Base-by-base conservation (phyloP, 2,888 invertebrate species). In the Polyommatus icarus region DNA sequence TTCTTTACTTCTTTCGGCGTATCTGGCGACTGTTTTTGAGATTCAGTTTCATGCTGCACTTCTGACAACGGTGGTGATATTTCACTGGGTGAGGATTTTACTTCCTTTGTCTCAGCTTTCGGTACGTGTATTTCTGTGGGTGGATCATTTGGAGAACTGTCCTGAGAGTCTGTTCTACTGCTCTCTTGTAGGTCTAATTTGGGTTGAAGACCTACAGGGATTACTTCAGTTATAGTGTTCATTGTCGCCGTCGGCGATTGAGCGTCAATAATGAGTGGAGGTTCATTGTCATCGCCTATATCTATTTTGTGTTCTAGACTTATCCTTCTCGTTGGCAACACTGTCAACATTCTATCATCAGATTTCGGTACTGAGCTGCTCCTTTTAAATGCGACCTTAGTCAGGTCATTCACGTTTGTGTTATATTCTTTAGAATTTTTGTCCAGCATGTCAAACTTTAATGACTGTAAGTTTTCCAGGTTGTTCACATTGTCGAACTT, bases 291-390 rank as follows among this genome's bases (percentile, higher is more conserved):
- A 80, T 94, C 94, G 0, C 92, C 90, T 29, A 94, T 94, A 82
- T 94, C 94, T 71, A 94, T 94, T 83, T 94, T 94, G 79, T 94
- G 94, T 84, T 94, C 94, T 1, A 94, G 85, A 80, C 93, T 94
- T 73, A 93, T 91, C 77, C 93, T 83, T 79, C 94, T 87, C 0
- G 85, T 89, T 0, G 93, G 92, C 76, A 91, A 82, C 0, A 83
- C 84, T 0, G 91, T 84, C 0, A 83, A 84, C 0, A 91, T 84
- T 0, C 90, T 84, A 3, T 93, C 91, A 40, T 93, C 93, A 0
- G 87, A 87, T 84, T 94, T 93, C 1, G 93, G 93, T 0, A 94
- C 91, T 0, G 93, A 94, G 80, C 90, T 90, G 78, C 93, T 93
- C 76, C 93, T 83, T 84, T 91, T 92, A 76, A 89, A 93, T 0